Evolutionary conservation across 2,888 invertebrate species (phyloP), one percentile per base, ranked within the genome.

Genomic region (Diloba caeruleocephala): DNA sequence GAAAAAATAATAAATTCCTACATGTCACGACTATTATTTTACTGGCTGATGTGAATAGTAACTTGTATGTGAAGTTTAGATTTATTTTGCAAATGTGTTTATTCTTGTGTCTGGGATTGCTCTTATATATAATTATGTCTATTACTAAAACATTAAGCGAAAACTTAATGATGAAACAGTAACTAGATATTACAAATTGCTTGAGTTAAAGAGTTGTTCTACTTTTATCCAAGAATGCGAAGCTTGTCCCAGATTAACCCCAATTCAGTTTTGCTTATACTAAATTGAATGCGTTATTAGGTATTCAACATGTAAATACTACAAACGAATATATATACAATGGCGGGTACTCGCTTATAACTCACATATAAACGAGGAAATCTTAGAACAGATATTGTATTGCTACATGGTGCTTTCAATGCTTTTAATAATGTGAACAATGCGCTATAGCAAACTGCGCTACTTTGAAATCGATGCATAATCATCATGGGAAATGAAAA

Each of bases 51-150:
- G 79, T 77, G 68, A 74, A 76, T 74, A 60, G 51, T 50, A 49
- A 68, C 70, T 79, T 79, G 57, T 57, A 63, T 65, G 54, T 66
- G 60, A 64, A 60, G 50, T 63, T 74, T 62, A 76, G 84, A 82
- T 88, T 88, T 81, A 64, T 83, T 82, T 83, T 79, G 86, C 79
- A 78, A 84, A 72, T 81, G 73, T 84, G 79, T 86, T 66, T 79
- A 74, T 50, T 80, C 76, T 82, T 84, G 78, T 85, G 77, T 87
- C 80, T 85, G 75, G 67, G 67, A 81, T 80, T 84, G 82, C 77
- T 82, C 71, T 80, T 64, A 46, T 63, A 46, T 42, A 45, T 29
- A 46, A 55, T 43, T 54, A 58, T 67, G 50, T 58, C n/a, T 58
- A 36, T 41, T 41, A 59, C 41, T 41, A 53, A 56, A 53, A 50